phyloP scores from a whole-genome alignment of 2,113 vertebrate genomes.

The Eurypyga helias region DNA sequence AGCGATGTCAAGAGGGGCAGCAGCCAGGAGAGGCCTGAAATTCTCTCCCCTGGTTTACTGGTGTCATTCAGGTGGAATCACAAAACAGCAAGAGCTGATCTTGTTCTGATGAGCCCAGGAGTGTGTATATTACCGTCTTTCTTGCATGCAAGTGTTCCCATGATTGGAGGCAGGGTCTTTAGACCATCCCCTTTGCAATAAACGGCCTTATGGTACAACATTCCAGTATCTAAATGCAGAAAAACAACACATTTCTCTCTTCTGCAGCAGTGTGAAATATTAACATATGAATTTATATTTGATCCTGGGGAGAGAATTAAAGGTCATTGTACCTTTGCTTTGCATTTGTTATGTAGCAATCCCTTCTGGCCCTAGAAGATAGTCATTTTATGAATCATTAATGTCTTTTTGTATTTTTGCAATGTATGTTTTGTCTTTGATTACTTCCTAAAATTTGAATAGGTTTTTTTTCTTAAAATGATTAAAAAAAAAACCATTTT shows the following conservation, averaged over 20 bases:
- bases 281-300: neutral
- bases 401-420: neutral
- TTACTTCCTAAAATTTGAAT: neutral
- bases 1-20: neutral
- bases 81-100: neutral
- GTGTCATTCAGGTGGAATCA: neutral
- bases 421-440: neutral
- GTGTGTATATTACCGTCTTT: accelerated
- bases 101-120: neutral
- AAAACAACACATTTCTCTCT: neutral
- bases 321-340: slow-evolving; percentile 7
- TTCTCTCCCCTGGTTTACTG: neutral
- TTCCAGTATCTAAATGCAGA: neutral
- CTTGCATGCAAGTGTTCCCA: neutral
- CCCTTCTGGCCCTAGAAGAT: neutral
- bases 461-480: neutral
- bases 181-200: neutral
- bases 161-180: neutral
- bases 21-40: neutral
- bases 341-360: neutral
- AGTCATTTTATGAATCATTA: neutral
- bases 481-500: neutral
- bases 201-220: neutral
- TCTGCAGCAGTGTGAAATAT: neutral
- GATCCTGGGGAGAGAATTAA: neutral